Conservation (phyloP, 2,888 invertebrate species). For the Rhogogaster chlorosoma region DNA sequence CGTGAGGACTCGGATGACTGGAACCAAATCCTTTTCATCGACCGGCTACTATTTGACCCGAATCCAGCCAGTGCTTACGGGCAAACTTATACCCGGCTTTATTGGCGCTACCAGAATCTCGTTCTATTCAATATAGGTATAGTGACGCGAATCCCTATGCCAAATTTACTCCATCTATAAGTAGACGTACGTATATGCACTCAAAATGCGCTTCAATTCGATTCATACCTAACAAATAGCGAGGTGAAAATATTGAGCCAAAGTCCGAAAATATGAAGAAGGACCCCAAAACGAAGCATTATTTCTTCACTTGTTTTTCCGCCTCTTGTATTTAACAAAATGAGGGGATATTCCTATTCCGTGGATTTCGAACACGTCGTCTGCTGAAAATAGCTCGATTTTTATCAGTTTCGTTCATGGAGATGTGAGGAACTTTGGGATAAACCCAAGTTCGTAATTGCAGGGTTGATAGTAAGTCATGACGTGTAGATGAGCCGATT, state of each 20-base stretch:
- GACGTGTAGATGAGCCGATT: background rate
- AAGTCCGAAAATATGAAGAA: background rate
- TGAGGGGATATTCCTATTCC: background rate
- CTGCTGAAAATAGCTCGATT: background rate
- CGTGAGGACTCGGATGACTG: background rate
- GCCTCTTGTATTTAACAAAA: background rate
- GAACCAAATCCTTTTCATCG: conserved; percentile 55
- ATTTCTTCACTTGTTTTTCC: background rate
- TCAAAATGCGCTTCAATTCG: background rate
- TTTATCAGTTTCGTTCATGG: background rate
- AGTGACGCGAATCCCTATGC: background rate
- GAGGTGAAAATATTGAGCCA: background rate
- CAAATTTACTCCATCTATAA: background rate
- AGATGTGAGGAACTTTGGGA: background rate
- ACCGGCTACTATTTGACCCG: conserved; percentile 62
- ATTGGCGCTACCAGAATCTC: conserved; percentile 32
- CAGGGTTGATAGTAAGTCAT: background rate
- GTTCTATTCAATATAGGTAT: conserved; percentile 15
- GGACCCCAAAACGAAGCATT: background rate
- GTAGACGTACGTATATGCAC: background rate
- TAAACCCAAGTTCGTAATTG: background rate
- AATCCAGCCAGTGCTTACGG: conserved; percentile 56
- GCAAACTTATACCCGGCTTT: background rate
- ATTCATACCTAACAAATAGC: background rate
- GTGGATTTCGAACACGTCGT: background rate